Base-by-base conservation (phyloP, 2,888 invertebrate genomes). In the Platycnemis pennipes region DNA sequence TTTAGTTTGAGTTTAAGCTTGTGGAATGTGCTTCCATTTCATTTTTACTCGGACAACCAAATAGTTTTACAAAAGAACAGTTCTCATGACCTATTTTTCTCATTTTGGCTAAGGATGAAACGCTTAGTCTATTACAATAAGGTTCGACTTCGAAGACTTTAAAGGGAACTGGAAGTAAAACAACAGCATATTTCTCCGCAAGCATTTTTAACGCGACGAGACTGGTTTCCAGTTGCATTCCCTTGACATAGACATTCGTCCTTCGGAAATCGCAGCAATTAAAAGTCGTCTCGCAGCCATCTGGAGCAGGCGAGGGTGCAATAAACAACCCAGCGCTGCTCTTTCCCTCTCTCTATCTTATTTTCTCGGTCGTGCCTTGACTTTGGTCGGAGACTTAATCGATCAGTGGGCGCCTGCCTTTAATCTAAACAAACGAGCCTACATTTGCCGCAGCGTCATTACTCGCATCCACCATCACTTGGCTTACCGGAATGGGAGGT, bases 381-480 rank as follows among this genome's bases (percentile, higher is more conserved):
- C 77, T 77, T 31, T 37, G n/a, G 31, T 77, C 37, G 77, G 77
- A 77, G 77, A 77, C 77, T 77, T 77, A 1, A 77, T 77, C 77
- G 77, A 77, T 77, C 37, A 13, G 77, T 16, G 77, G 37, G 7
- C 11, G 77, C 26, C 37, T 37, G 11, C 16, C 31, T 37, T 77
- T 77, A 77, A 77, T 77, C 77, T 77, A 77, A 77, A 77, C 77
- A 77, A 77, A 77, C 77, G 77, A 77, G 22, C 77, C 11, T 11
- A 37, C 77, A 37, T 77, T 37, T 3, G 26, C 63, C 63, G 63
- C 63, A 63, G n/a, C 26, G 63, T 26, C 63, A 63, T 63, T n/a
- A 26, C n/a, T 63, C 63, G 22, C n/a, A 3, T 26, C 8, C n/a
- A 0, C n/a, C 63, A 5, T 5, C 26, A 22, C 63, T n/a, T 26